Percentiles rank a stretch among this genome's conserved stretches.
Conservation (phyloP, 2,797 vertebrate genomes). For the Vipera latastei region DNA sequence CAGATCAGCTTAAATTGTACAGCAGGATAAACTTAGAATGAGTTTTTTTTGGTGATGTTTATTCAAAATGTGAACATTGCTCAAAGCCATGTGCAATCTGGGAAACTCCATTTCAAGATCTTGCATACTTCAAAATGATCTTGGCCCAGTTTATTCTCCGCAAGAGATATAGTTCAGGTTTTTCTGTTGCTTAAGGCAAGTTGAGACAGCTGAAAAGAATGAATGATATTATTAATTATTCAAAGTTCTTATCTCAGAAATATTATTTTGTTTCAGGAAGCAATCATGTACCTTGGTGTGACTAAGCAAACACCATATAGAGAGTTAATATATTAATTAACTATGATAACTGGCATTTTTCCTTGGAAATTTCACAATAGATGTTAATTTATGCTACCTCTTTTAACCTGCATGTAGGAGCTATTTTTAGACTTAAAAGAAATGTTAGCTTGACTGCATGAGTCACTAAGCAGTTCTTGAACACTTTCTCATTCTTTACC, state of each 20-base stretch:
- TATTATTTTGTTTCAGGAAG: constrained; percentile 51
- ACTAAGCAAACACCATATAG: constrained; percentile 54
- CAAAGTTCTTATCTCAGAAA: constrained; percentile 49
- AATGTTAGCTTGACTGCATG: constrained; percentile 30
- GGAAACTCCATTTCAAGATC: not conserved
- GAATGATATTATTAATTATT: constrained; percentile 50
- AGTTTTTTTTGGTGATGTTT: not conserved
- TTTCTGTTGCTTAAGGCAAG: constrained; percentile 54
- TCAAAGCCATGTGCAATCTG: not conserved
- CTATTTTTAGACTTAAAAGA: constrained; percentile 46
- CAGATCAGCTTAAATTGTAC: not conserved
- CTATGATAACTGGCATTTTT: constrained; percentile 52
- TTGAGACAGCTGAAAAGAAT: constrained; percentile 51
- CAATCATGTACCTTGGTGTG: constrained; percentile 39
- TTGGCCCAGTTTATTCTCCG: not conserved
- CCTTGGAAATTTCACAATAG: constrained; percentile 49
- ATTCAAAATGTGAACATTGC: not conserved
- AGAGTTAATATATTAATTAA: constrained; percentile 58
- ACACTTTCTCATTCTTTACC: not conserved
- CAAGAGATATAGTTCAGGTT: constrained; percentile 1
- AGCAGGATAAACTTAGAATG: not conserved
- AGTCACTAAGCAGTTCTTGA: constrained; percentile 35
- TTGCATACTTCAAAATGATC: not conserved
- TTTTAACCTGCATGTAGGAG: constrained; percentile 39
- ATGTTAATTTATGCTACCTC: constrained; percentile 44